Evolutionary conservation across 2,888 invertebrate species (phyloP).

Genomic region (Vanessa cardui): DNA sequence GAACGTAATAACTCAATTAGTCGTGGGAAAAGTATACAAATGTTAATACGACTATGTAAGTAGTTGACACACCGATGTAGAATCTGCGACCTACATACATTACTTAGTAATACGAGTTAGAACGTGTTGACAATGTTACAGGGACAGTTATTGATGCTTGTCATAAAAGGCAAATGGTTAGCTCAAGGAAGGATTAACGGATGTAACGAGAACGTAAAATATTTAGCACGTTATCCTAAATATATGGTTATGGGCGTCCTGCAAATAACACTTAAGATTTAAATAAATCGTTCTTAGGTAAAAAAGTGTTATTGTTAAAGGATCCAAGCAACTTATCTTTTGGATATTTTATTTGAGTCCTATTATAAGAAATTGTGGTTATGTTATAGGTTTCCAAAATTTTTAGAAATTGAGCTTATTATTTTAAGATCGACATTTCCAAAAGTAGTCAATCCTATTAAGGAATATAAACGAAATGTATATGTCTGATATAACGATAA

Average conservation of each 20-base stretch:
- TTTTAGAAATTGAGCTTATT: too few species aligned
- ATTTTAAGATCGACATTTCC: too few species aligned
- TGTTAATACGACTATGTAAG: conserved; percentile 35
- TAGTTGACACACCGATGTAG: conserved; percentile 35
- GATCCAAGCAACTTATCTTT: too few species aligned
- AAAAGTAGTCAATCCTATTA: too few species aligned
- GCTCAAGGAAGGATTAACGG: conserved; percentile 21
- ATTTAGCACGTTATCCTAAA: background rate
- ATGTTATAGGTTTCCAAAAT: too few species aligned
- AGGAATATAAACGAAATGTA: too few species aligned
- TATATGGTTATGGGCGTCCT: background rate
- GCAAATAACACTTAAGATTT: background rate
- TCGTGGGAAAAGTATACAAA: conserved; percentile 43
- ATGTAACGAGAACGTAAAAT: background rate
- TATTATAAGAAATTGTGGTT: too few species aligned
- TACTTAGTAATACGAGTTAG: conserved; percentile 1
- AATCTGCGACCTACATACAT: conserved; percentile 36
- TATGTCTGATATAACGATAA: too few species aligned
- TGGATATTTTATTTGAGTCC: too few species aligned
- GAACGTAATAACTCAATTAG: conserved; percentile 37
- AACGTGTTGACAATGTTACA: conserved; percentile 24
- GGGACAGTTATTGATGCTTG: conserved; percentile 23
- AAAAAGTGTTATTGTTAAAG: too few species aligned
- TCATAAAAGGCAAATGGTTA: conserved; percentile 23
- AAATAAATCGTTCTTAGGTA: background rate